A percentile compares a stretch with the other conserved stretches of the same genome.
Evolutionary conservation across 2,797 vertebrate species (phyloP).

Genomic region (Gallinago solitaria): DNA sequence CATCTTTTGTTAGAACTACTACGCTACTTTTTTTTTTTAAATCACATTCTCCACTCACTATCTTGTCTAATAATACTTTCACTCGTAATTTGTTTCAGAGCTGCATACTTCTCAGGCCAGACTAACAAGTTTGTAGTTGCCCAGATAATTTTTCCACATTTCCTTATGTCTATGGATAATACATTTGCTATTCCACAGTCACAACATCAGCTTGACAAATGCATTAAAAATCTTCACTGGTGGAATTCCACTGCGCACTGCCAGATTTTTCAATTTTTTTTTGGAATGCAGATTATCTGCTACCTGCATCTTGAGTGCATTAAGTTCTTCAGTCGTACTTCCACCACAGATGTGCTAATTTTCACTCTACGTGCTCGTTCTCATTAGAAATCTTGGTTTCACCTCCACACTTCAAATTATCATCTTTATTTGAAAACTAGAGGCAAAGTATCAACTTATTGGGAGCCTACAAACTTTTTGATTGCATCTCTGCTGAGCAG

Average conservation of each 20-base stretch:
- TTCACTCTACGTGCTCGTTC: neutral
- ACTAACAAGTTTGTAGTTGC: conserved; percentile 42
- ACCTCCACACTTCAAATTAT: conserved; percentile 3
- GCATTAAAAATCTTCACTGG: conserved; percentile 9
- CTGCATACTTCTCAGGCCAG: conserved; percentile 19
- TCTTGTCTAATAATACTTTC: conserved; percentile 21
- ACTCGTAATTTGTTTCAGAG: conserved; percentile 20
- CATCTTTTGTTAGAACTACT: neutral
- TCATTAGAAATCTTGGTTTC: neutral
- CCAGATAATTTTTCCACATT: conserved; percentile 15
- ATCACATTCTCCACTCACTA: conserved; percentile 8
- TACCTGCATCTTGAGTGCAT: neutral
- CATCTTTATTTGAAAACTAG: conserved; percentile 9
- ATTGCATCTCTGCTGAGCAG: conserved; percentile 9
- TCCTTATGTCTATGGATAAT: conserved; percentile 31
- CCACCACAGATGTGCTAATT: neutral
- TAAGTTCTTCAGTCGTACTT: conserved; percentile 1
- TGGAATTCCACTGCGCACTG: conserved; percentile 27
- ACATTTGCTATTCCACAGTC: conserved; percentile 21
- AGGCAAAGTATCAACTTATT: neutral
- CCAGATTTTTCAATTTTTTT: neutral
- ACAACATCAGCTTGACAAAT: conserved; percentile 46
- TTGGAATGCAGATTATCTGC: neutral
- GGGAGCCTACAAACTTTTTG: neutral
- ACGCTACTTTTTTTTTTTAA: neutral